Percentiles rank a stretch among this genome's conserved stretches.
Evolutionary conservation across 2,113 vertebrate species (phyloP).

Genomic region (Anoura caudifer): DNA sequence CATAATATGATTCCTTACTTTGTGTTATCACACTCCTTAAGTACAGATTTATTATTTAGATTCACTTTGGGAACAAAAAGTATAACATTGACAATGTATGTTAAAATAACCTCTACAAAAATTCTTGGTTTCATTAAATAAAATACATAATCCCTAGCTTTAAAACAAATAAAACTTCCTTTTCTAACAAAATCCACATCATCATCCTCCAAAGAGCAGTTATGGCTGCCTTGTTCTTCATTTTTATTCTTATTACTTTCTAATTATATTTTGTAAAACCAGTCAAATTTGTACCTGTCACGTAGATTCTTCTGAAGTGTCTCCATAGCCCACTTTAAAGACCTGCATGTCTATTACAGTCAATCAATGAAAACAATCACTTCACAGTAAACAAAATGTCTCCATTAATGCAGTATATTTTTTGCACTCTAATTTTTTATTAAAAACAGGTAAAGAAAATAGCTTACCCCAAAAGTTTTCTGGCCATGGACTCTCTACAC

Average conservation of each 20-base stretch:
- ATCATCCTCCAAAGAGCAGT: neutral
- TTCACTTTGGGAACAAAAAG: neutral
- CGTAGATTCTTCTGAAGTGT: constrained; percentile 12
- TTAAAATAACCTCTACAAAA: neutral
- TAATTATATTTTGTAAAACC: neutral
- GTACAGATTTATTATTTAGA: neutral
- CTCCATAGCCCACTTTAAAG: neutral
- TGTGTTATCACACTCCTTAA: neutral
- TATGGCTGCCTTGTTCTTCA: neutral
- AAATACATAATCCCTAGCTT: neutral
- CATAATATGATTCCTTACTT: neutral
- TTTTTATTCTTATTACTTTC: constrained; percentile 3
- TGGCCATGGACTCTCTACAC: constrained; percentile 77
- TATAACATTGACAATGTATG: neutral
- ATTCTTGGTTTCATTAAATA: neutral
- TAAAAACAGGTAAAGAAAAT: constrained; percentile 48
- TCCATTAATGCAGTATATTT: neutral
- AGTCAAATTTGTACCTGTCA: neutral
- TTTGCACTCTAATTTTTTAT: neutral
- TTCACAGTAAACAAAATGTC: constrained; percentile 1
- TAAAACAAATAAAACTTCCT: constrained; percentile 6
- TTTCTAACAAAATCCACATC: neutral
- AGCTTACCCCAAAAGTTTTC: constrained; percentile 87
- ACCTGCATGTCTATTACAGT: neutral
- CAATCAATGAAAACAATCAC: neutral